Evolutionary conservation across 2,113 vertebrate species (phyloP).

Genomic region (Elgaria multicarinata): DNA sequence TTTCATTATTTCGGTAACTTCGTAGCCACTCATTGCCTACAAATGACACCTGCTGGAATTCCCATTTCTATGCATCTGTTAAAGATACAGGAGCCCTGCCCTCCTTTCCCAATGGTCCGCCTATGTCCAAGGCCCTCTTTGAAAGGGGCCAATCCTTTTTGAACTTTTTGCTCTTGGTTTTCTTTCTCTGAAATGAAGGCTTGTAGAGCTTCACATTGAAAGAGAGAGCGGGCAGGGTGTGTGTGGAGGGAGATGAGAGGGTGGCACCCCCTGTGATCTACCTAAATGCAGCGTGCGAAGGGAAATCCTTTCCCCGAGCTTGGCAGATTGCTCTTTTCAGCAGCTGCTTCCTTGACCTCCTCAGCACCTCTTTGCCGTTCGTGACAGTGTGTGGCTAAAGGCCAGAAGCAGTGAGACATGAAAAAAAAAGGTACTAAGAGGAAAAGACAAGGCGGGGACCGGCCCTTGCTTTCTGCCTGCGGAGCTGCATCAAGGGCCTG

Average conservation of each 20-base stretch:
- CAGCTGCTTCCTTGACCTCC: not conserved
- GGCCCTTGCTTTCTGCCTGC: not conserved
- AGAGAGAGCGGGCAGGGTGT: too few relatives aligned
- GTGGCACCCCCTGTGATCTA: not conserved
- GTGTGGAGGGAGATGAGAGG: not conserved
- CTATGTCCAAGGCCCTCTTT: too few relatives aligned
- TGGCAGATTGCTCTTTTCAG: not conserved
- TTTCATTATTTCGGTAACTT: too few relatives aligned
- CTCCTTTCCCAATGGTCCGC: too few relatives aligned
- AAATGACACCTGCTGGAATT: too few relatives aligned
- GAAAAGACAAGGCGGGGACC: not conserved
- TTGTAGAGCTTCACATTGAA: not conserved
- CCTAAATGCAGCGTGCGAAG: not conserved
- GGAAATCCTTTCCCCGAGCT: not conserved
- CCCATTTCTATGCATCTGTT: too few relatives aligned
- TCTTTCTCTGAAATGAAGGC: not conserved
- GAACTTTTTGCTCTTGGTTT: not conserved
- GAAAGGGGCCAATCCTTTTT: too few relatives aligned
- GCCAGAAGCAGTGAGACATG: not conserved
- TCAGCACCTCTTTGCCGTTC: not conserved
- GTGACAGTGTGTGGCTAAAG: not conserved
- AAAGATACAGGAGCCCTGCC: too few relatives aligned
- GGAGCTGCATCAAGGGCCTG: not conserved
- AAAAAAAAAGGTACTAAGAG: not conserved
- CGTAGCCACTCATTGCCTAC: too few relatives aligned